A percentile compares a stretch with the other conserved stretches of the same genome.
Evolutionary conservation across 2,888 invertebrate genomes (phyloP).

Genomic region (Metopia argyrocephala): DNA sequence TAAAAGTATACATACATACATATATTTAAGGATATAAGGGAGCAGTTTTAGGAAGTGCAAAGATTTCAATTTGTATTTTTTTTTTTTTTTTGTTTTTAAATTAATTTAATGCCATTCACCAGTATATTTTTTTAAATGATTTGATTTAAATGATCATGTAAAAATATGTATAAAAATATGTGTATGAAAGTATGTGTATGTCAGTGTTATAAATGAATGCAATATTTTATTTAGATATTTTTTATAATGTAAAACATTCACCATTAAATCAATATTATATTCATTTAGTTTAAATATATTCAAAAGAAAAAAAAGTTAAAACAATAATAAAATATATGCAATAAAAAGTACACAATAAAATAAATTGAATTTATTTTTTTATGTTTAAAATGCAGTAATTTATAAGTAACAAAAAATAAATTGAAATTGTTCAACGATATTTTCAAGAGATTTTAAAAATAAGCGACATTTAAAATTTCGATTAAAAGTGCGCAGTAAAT

Average conservation of each 20-base stretch:
- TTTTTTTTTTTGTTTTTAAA: conserved; percentile 5
- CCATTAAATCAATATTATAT: conserved; percentile 40
- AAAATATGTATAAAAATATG: conserved; percentile 14
- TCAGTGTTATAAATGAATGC: conserved; percentile 27
- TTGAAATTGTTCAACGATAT: conserved; percentile 30
- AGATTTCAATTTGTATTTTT: not conserved
- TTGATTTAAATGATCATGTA: not conserved
- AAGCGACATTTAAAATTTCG: conserved; percentile 60
- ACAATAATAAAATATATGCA: conserved; percentile 36
- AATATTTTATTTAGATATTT: conserved; percentile 19
- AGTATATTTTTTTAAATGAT: not conserved
- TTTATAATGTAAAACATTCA: conserved; percentile 47
- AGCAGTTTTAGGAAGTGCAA: too few relatives aligned
- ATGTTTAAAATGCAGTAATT: conserved; percentile 45
- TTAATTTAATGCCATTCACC: not conserved
- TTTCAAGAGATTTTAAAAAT: conserved; percentile 51
- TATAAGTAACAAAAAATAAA: conserved; percentile 32
- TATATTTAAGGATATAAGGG: not conserved
- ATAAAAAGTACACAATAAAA: conserved; percentile 58
- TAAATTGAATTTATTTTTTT: conserved; percentile 30
- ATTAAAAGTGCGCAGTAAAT: conserved; percentile 62
- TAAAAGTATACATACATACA: conserved; percentile 1
- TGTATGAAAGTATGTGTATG: conserved; percentile 36
- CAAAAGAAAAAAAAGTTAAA: conserved; percentile 45
- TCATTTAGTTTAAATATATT: conserved; percentile 23